A percentile compares a stretch with the other conserved stretches of the same genome.
Conservation (phyloP, 2,888 invertebrate species). For the Pheosia tremula region DNA sequence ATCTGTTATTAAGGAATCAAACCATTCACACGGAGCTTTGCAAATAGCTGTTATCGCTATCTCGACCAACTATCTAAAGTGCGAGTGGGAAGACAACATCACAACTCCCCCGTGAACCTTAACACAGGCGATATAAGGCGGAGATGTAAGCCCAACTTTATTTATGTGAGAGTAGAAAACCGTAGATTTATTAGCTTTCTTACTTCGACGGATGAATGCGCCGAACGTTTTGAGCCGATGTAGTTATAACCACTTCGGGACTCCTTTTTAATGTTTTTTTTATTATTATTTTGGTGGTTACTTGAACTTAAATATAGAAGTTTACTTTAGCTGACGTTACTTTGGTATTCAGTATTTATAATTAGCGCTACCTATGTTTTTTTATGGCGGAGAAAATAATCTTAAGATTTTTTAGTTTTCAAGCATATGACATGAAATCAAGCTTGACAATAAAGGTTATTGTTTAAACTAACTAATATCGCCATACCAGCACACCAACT, state of each 20-base stretch:
- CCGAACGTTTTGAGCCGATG: slow-evolving; percentile 48
- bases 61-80: slow-evolving; percentile 51
- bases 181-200: slow-evolving; percentile 74
- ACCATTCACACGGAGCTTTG: slow-evolving; percentile 49
- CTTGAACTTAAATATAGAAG: no score
- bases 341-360: no score
- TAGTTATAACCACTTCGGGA: slow-evolving; percentile 36
- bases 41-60: slow-evolving; percentile 58
- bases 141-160: slow-evolving; percentile 58
- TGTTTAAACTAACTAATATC: no score
- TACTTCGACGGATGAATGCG: slow-evolving; percentile 61
- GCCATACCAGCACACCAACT: no score
- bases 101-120: slow-evolving; percentile 61
- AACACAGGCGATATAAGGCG: slow-evolving; percentile 58
- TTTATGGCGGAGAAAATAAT: no score
- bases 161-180: slow-evolving; percentile 67
- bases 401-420: no score
- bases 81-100: slow-evolving; percentile 46
- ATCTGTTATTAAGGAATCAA: slow-evolving; percentile 55
- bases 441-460: no score
- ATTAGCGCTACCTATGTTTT: no score
- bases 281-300: no score
- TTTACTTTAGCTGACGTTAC: no score
- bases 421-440: no score
- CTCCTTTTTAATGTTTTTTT: no score